Percentiles rank a stretch among this genome's conserved stretches.
Evolutionary conservation across 2,113 vertebrate species (phyloP).

Genomic region (Nothocercus nigrocapillus): DNA sequence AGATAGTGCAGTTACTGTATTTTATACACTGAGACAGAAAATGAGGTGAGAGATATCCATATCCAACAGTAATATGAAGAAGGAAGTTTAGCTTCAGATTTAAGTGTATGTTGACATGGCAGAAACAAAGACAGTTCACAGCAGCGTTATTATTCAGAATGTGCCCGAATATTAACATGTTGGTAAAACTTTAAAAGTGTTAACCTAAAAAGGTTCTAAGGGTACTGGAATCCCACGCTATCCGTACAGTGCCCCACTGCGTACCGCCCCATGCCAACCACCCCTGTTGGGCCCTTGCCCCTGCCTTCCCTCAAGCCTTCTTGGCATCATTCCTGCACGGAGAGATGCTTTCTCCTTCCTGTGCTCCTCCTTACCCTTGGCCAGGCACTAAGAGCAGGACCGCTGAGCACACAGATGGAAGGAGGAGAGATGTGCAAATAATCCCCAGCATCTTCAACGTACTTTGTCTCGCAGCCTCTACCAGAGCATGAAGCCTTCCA

Average conservation of each 20-base stretch:
- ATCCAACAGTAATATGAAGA: not conserved
- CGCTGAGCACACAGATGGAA: not conserved
- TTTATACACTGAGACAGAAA: not conserved
- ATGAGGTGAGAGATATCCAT: not conserved
- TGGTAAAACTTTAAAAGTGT: not conserved
- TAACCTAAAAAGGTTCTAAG: not conserved
- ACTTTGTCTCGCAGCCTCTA: not conserved
- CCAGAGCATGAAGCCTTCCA: not conserved
- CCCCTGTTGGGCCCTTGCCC: not conserved
- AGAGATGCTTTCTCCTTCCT: not conserved
- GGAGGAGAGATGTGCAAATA: not conserved
- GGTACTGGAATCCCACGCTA: not conserved
- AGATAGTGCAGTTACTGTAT: no score
- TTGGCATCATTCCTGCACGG: not conserved
- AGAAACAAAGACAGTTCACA: not conserved
- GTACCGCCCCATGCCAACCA: not conserved
- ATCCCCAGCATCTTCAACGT: not conserved
- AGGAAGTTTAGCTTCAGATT: not conserved
- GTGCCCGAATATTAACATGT: not conserved
- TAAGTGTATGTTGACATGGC: not conserved
- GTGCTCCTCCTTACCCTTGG: not conserved
- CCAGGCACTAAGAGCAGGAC: not conserved
- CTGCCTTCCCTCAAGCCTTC: not conserved
- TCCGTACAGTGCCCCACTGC: not conserved
- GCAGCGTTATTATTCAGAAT: not conserved